A percentile compares a stretch with the other conserved stretches of the same genome.
These are phyloP conservation scores for Smittia sp. DNA, from an alignment of 2,888 invertebrate genomes.

Conservation along the genomic window DNA sequence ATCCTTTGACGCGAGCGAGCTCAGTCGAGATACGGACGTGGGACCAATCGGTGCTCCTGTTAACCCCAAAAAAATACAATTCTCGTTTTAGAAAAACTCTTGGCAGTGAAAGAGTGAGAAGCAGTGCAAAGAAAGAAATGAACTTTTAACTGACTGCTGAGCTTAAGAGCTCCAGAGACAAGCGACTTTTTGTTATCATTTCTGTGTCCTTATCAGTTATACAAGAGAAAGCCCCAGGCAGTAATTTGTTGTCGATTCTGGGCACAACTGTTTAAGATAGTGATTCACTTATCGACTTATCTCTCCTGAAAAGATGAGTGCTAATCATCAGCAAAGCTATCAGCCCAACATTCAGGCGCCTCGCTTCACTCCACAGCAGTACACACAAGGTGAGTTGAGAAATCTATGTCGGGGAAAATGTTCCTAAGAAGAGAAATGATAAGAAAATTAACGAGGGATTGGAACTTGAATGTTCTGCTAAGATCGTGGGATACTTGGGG, in stretches of 20 bases:
- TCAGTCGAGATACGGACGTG: no score
- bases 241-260: background rate
- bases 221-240: background rate
- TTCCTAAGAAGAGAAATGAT: background rate
- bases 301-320: slow-evolving; percentile 22
- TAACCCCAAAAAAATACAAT: no score
- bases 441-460: background rate
- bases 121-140: background rate
- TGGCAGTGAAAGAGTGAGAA: background rate
- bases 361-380: slow-evolving; percentile 19
- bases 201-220: background rate
- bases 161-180: background rate
- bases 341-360: slow-evolving; percentile 34
- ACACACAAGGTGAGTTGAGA: slow-evolving; percentile 17
- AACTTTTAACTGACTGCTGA: background rate
- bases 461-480: background rate
- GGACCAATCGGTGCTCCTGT: no score
- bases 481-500: no score
- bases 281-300: background rate
- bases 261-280: background rate
- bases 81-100: no score
- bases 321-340: slow-evolving; percentile 23
- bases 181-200: background rate
- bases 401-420: background rate
- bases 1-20: no score